Evolutionary conservation across 2,113 vertebrate species (phyloP).

Genomic region (Planiliza haematocheilus): DNA sequence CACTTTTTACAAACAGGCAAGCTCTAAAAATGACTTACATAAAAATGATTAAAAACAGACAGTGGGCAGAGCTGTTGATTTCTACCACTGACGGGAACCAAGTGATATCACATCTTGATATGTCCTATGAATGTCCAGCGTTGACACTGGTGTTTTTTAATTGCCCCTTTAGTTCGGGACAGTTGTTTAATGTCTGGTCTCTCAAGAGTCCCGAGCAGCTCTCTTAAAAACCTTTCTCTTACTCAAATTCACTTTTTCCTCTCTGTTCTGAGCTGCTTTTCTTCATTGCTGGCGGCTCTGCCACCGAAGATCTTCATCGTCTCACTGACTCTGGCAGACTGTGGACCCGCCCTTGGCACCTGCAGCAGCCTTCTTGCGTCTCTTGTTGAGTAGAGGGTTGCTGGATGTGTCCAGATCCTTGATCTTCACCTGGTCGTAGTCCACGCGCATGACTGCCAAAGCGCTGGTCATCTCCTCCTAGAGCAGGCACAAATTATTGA

Average conservation of each 20-base stretch:
- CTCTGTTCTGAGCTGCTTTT: slow-evolving; percentile 5
- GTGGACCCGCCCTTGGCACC: slow-evolving; percentile 66
- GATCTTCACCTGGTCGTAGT: slow-evolving; percentile 99
- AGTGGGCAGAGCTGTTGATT: slow-evolving; percentile 22
- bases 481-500: background rate
- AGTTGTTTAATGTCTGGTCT: slow-evolving; percentile 6
- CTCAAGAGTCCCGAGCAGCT: slow-evolving; percentile 17
- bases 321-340: slow-evolving; percentile 77
- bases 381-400: slow-evolving; percentile 97
- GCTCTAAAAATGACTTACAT: slow-evolving; percentile 40
- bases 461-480: slow-evolving; percentile 99
- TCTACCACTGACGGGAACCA: slow-evolving; percentile 6
- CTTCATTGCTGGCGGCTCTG: background rate
- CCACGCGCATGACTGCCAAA: slow-evolving; percentile 97
- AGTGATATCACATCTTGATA: slow-evolving; percentile 1
- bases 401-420: slow-evolving; percentile 97
- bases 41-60: slow-evolving; percentile 37
- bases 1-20: slow-evolving; percentile 37
- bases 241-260: background rate
- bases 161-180: slow-evolving; percentile 20
- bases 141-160: slow-evolving; percentile 1
- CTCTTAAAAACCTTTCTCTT: slow-evolving; percentile 13
- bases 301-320: background rate
- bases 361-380: slow-evolving; percentile 91
- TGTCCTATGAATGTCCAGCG: slow-evolving; percentile 27